phyloP scores from a whole-genome alignment of 2,797 vertebrate species.

The Etheostoma perlongum region DNA sequence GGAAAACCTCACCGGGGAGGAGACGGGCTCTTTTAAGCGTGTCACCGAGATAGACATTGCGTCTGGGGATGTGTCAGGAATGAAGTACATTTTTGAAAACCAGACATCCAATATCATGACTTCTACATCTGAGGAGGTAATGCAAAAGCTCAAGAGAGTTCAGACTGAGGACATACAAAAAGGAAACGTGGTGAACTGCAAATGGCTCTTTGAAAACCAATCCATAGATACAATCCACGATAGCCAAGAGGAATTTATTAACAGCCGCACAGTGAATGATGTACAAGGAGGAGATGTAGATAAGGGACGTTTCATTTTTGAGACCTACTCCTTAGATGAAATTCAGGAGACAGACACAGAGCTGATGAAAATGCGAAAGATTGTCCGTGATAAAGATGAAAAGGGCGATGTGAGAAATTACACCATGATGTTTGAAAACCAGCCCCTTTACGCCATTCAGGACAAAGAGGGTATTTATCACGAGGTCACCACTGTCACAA shows the following conservation, averaged over 20 bases:
- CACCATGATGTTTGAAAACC: conserved; percentile 94
- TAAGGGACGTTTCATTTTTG: conserved; percentile 92
- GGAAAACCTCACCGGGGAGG: conserved; percentile 87
- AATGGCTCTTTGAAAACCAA: conserved; percentile 94
- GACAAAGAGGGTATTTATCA: conserved; percentile 93
- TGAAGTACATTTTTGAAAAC: conserved; percentile 94
- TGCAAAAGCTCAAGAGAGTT: conserved; percentile 87
- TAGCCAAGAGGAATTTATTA: conserved; percentile 73
- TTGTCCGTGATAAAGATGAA: conserved; percentile 84
- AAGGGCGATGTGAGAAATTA: conserved; percentile 92
- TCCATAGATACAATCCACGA: conserved; percentile 88
- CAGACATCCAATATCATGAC: conserved; percentile 90
- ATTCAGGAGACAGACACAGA: conserved; percentile 86
- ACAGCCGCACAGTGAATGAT: conserved; percentile 85
- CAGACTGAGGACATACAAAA: conserved; percentile 90
- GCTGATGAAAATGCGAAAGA: conserved; percentile 74
- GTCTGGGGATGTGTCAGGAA: conserved; percentile 91
- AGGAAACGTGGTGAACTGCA: conserved; percentile 91
- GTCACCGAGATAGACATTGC: conserved; percentile 89
- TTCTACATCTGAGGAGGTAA: conserved; percentile 88
- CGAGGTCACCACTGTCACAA: conserved; percentile 94
- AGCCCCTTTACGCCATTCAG: conserved; percentile 93
- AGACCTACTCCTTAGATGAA: conserved; percentile 90
- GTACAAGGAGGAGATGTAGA: conserved; percentile 91
- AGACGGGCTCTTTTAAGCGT: conserved; percentile 82